These are phyloP conservation scores for Clostera curtula DNA, from an alignment of 2,888 invertebrate genomes.

Conservation along the genomic window DNA sequence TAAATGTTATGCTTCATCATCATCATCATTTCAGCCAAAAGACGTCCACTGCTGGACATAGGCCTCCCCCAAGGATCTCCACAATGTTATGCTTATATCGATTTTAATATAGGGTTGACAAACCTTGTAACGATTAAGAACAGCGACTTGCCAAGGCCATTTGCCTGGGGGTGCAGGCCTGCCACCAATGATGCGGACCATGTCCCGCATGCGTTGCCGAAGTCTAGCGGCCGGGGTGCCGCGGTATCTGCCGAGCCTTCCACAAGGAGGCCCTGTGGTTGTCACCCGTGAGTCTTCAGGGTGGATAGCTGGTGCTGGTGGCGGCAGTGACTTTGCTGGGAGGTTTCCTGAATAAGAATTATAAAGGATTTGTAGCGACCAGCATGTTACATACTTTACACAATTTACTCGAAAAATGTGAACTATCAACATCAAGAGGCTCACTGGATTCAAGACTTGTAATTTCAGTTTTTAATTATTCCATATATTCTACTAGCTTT, in stretches of 20 bases:
- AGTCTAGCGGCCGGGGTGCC: conserved; percentile 37
- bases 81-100: not conserved
- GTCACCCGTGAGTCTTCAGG: conserved; percentile 37
- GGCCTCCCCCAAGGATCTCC: not conserved
- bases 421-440: no score
- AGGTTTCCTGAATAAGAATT: conserved; percentile 50
- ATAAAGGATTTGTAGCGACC: no score
- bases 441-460: no score
- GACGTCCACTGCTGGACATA: not conserved
- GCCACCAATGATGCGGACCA: conserved; percentile 92
- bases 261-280: conserved; percentile 36
- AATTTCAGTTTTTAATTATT: no score
- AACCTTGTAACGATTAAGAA: conserved; percentile 88
- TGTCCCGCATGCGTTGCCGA: conserved; percentile 62
- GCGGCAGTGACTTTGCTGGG: conserved; percentile 48
- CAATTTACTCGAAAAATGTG: no score
- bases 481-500: no score
- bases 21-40: no score
- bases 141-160: conserved; percentile 97
- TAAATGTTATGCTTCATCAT: no score
- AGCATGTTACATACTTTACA: no score
- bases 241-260: conserved; percentile 44
- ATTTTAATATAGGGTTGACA: not conserved
- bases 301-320: conserved; percentile 45
- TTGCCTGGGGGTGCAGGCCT: conserved; percentile 84